phyloP scores from a whole-genome alignment of 92 coral and sea anemone genomes.

The Metridium senile region DNA sequence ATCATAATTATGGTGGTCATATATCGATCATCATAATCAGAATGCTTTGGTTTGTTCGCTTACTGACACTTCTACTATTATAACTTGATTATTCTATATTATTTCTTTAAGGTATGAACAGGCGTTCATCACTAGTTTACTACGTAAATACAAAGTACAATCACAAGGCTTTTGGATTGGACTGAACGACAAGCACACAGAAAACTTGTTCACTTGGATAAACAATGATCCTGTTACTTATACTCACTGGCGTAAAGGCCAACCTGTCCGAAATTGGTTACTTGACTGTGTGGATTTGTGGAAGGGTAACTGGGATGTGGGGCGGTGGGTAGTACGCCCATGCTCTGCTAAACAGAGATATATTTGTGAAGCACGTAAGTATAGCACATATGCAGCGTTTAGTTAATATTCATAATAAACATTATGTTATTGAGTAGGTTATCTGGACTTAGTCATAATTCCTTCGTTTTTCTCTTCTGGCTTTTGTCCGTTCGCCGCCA shows the following conservation, averaged over 20 bases:
- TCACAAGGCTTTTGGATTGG: constrained; percentile 81
- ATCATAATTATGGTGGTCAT: too few relatives aligned
- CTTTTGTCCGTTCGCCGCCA: too few relatives aligned
- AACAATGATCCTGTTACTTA: constrained; percentile 65
- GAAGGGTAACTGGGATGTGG: constrained; percentile 55
- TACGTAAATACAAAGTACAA: constrained; percentile 18
- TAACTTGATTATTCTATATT: too few relatives aligned
- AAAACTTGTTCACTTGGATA: constrained; percentile 62
- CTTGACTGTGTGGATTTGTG: constrained; percentile 73
- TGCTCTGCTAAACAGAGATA: constrained; percentile 57
- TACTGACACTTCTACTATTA: too few relatives aligned
- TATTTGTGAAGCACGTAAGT: constrained; percentile 84
- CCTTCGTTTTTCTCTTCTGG: too few relatives aligned
- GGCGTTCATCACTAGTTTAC: constrained; percentile 69
- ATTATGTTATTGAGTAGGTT: neutral
- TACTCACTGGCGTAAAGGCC: constrained; percentile 79
- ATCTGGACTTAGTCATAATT: too few relatives aligned
- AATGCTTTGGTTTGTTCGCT: too few relatives aligned
- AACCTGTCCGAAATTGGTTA: constrained; percentile 39
- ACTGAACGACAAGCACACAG: constrained; percentile 60
- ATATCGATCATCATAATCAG: too few relatives aligned
- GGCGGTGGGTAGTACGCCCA: constrained; percentile 69
- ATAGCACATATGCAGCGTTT: too few relatives aligned
- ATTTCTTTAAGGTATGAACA: constrained; percentile 78
- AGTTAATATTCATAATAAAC: too few relatives aligned